A percentile compares a stretch with the other conserved stretches of the same genome.
phyloP scores from a whole-genome alignment of 37 sponge, comb jelly and placozoan genomes.

The Theonella swinhoei region DNA sequence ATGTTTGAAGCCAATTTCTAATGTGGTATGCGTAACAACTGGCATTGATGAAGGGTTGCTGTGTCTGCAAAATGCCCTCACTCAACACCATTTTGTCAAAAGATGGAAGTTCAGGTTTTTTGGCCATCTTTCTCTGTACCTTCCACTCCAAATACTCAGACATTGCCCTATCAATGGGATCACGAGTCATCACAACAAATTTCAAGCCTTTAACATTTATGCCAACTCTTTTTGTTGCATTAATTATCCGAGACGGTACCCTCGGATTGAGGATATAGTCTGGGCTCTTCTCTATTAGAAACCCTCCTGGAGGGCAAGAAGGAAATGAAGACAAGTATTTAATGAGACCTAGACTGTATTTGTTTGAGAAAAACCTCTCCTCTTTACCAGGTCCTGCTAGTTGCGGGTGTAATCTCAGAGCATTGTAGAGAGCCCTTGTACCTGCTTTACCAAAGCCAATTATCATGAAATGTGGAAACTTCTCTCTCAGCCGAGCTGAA shows the following conservation, averaged over 20 bases:
- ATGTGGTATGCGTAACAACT: conserved; percentile 76
- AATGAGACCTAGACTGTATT: conserved; percentile 49
- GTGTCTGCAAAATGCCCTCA: conserved; percentile 16
- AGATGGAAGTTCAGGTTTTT: conserved; percentile 15
- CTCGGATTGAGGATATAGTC: conserved; percentile 57
- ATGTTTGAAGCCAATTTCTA: conserved; percentile 65
- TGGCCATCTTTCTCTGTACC: background rate
- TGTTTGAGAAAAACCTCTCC: conserved; percentile 63
- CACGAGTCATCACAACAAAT: conserved; percentile 76
- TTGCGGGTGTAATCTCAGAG: conserved; percentile 62
- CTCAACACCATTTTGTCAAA: conserved; percentile 53
- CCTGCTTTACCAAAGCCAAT: conserved; percentile 92
- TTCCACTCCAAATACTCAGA: conserved; percentile 92
- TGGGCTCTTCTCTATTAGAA: conserved; percentile 83
- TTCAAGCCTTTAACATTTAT: conserved; percentile 24
- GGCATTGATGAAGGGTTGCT: conserved; percentile 37
- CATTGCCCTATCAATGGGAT: conserved; percentile 80
- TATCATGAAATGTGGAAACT: conserved; percentile 81
- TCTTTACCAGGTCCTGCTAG: conserved; percentile 67
- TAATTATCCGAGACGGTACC: conserved; percentile 32
- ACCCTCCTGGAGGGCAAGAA: background rate
- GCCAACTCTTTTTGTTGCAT: background rate
- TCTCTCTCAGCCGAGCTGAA: background rate
- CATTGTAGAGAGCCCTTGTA: conserved; percentile 78
- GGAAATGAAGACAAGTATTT: conserved; percentile 72